Base-by-base conservation (phyloP, 2,888 invertebrate genomes). In the Luperina nickerlii region DNA sequence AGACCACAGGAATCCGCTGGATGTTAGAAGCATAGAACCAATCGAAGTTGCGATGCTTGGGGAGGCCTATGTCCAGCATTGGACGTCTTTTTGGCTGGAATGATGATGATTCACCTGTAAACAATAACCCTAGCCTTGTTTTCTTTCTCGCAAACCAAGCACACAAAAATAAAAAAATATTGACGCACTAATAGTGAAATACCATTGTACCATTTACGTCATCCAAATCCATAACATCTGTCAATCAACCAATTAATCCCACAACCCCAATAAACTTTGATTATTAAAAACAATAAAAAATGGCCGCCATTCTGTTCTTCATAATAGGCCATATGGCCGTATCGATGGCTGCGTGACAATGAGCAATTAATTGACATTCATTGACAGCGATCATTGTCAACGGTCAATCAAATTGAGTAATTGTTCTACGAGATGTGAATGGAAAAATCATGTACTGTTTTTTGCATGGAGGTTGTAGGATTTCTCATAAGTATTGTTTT, bases 351-450 rank as follows among this genome's bases (percentile, higher is more conserved):
- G 66, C 80, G 82, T 91, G 91, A 92, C 93, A 93, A 92, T 89
- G 90, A 91, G 85, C 91, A 93, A 94, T 94, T 94, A 94, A 95
- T 94, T 94, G 93, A 92, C 92, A 93, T 92, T 92, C 91, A 93
- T 93, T 94, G 93, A 93, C 92, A 91, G 90, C 88, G 90, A 92
- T 91, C 87, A 88, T 92, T 93, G 93, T 93, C 92, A 92, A 82
- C 92, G 88, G 92, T 92, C 92, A 91, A 91, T 92, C 90, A 92
- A 86, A 86, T 90, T 90, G 92, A 92, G 90, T 90, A 84, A 92
- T 92, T 83, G 75, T 79, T 74, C 32, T 63, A 68, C 57, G 69
- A 74, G 68, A 80, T 67, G 24, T 24, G 65, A 79, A 76, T 67
- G 60, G 69, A 57, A 85, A 67, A 38, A 73, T n/a, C 38, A 32